These are phyloP conservation scores for Erinaceus europaeus DNA, from an alignment of 2,113 vertebrate genomes.

Conservation along the genomic window DNA sequence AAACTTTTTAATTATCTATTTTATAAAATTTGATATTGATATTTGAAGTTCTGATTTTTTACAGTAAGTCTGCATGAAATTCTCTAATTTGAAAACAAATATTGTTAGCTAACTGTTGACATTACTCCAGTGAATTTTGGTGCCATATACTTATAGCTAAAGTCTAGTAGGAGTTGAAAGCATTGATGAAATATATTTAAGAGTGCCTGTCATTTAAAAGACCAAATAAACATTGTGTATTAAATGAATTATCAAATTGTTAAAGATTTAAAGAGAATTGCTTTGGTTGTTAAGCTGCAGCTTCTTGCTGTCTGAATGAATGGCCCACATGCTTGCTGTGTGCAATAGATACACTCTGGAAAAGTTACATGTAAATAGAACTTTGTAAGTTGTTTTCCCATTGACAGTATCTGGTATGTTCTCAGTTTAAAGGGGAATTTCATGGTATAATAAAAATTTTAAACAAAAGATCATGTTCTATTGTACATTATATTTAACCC, in stretches of 20 bases:
- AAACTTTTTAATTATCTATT: slow-evolving; percentile 53
- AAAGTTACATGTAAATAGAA: slow-evolving; percentile 46
- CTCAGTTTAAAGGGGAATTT: slow-evolving; percentile 17
- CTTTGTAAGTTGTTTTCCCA: slow-evolving; percentile 24
- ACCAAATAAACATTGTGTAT: slow-evolving; percentile 62
- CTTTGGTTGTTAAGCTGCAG: slow-evolving; percentile 31
- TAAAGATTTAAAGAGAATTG: slow-evolving; percentile 49
- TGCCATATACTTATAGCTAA: slow-evolving; percentile 67
- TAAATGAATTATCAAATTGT: slow-evolving; percentile 23
- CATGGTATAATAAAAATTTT: slow-evolving; percentile 18
- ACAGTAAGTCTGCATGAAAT: not conserved
- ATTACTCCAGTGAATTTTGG: slow-evolving; percentile 52
- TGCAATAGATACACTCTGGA: not conserved
- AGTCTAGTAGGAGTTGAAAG: slow-evolving; percentile 46
- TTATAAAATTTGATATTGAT: slow-evolving; percentile 49
- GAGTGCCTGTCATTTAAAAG: slow-evolving; percentile 64
- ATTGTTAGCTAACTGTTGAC: slow-evolving; percentile 1
- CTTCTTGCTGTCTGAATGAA: slow-evolving; percentile 16
- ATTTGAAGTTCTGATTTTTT: slow-evolving; percentile 52
- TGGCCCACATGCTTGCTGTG: not conserved
- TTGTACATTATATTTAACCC: not conserved
- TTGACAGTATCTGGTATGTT: slow-evolving; percentile 8
- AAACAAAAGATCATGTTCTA: slow-evolving; percentile 28
- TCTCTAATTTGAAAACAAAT: slow-evolving; percentile 5
- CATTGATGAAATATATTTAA: slow-evolving; percentile 51